Conservation (phyloP, 2,113 vertebrate genomes). For the Sakesphorus luctuosus region DNA sequence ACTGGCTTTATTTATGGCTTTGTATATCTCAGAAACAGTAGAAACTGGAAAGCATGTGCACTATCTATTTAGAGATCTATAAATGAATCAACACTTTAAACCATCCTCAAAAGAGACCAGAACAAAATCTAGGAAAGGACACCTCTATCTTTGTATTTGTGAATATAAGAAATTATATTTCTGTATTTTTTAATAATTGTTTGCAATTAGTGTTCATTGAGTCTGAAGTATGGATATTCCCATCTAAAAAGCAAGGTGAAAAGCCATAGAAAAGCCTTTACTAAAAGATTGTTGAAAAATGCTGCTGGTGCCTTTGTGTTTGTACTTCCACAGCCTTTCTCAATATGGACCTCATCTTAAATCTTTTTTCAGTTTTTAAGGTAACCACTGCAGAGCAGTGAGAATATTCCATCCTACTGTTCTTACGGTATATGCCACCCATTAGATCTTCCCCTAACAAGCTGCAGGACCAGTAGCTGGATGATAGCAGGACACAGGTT, state of each 20-base stretch:
- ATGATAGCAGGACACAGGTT: background rate
- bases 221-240: background rate
- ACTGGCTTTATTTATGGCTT: background rate
- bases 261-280: background rate
- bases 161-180: background rate
- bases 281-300: background rate
- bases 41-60: background rate
- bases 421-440: background rate
- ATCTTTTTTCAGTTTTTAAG: background rate
- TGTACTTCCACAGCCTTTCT: background rate
- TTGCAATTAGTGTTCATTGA: background rate
- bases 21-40: background rate
- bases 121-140: background rate
- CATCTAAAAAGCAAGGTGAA: no score
- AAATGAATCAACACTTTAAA: background rate
- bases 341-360: background rate
- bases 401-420: background rate
- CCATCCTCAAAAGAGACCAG: background rate
- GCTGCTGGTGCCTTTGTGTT: background rate
- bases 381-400: background rate
- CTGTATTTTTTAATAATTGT: background rate
- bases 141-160: background rate
- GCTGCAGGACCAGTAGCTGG: background rate
- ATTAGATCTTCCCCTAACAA: background rate
- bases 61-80: background rate